These are phyloP conservation scores for Eudasyphora cyanicolor DNA, from an alignment of 2,888 invertebrate species.

Conservation along the genomic window DNA sequence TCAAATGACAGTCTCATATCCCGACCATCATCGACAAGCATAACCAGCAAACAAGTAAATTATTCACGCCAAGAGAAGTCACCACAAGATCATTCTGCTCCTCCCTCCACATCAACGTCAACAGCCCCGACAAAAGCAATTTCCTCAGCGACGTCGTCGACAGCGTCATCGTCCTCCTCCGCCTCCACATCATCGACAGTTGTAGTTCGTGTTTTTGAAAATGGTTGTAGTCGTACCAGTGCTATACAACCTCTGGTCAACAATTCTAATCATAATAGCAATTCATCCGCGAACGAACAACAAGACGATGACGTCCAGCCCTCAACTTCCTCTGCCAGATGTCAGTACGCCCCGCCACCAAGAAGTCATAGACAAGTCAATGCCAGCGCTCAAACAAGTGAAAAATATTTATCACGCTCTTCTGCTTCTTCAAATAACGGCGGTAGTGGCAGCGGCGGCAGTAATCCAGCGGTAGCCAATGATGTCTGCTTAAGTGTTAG, in stretches of 20 bases:
- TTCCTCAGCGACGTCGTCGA: slow-evolving; percentile 68
- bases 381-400: slow-evolving; percentile 77
- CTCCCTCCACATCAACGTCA: slow-evolving; percentile 52
- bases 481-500: slow-evolving; percentile 52
- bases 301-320: slow-evolving; percentile 71
- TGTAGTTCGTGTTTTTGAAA: slow-evolving; percentile 63
- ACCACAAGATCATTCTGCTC: slow-evolving; percentile 43
- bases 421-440: slow-evolving; percentile 53
- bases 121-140: too few species aligned
- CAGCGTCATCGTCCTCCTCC: slow-evolving; percentile 48
- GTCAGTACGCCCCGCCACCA: slow-evolving; percentile 75
- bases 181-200: slow-evolving; percentile 38
- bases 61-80: slow-evolving; percentile 37
- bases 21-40: slow-evolving; percentile 68
- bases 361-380: slow-evolving; percentile 74
- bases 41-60: slow-evolving; percentile 52
- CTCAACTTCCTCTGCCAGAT: slow-evolving; percentile 76
- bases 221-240: slow-evolving; percentile 75
- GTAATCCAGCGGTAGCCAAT: slow-evolving; percentile 13
- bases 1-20: slow-evolving; percentile 76
- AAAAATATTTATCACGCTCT: slow-evolving; percentile 71
- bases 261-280: slow-evolving; percentile 53
- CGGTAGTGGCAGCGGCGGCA: slow-evolving; percentile 28
- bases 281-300: slow-evolving; percentile 49
- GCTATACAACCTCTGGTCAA: slow-evolving; percentile 64